A percentile compares a stretch with the other conserved stretches of the same genome.
Conservation (phyloP, 2,113 vertebrate genomes). For the Salvelinus alpinus region DNA sequence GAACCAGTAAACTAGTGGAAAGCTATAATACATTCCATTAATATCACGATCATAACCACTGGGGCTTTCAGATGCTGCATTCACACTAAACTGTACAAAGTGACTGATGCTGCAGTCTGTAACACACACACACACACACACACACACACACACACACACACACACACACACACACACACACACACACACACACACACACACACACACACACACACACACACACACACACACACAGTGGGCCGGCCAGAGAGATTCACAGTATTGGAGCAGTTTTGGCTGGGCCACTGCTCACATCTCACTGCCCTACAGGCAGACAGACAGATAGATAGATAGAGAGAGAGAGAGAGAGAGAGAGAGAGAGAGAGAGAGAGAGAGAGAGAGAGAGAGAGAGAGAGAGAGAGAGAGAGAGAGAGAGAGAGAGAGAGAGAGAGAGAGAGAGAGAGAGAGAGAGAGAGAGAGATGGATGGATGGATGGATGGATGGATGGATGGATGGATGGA, state of each 20-base stretch:
- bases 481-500: no score
- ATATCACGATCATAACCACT: no score
- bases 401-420: fast-evolving
- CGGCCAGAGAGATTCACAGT: neutral
- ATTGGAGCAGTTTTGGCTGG: neutral
- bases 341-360: neutral
- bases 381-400: neutral
- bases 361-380: neutral
- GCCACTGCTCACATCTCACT: neutral
- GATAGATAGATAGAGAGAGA: neutral
- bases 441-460: fast-evolving
- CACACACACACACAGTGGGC: neutral
- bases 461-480: no score
- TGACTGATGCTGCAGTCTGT: no score
- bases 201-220: neutral
- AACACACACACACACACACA: neutral
- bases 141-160: neutral
- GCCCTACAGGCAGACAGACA: neutral
- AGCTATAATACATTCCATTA: no score
- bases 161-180: neutral
- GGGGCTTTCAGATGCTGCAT: no score
- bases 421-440: fast-evolving
- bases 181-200: neutral
- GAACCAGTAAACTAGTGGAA: no score
- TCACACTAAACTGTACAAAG: no score